Conservation (phyloP, 2,797 vertebrate genomes). For the Aphelocoma californica region DNA sequence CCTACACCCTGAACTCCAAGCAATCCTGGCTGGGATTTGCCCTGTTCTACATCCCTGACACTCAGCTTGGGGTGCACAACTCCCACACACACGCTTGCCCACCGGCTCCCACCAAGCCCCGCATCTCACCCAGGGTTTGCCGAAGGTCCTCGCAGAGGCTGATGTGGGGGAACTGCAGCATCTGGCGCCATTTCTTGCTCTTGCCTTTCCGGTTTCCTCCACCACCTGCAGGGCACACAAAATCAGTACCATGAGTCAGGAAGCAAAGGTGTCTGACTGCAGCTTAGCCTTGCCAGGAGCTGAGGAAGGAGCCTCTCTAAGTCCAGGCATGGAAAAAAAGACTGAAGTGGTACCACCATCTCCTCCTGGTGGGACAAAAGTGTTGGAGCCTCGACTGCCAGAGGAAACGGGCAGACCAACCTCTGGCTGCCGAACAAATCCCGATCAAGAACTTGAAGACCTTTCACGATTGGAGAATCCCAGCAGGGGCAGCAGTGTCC, state of each 20-base stretch:
- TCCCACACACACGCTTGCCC: accelerated
- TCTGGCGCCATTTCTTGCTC: constrained; percentile 99
- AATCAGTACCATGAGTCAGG: not conserved
- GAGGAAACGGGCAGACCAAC: not conserved
- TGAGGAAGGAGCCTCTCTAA: not conserved
- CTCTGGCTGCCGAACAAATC: not conserved
- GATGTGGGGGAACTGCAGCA: constrained; percentile 96
- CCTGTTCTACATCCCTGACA: accelerated
- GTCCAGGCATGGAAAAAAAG: not conserved
- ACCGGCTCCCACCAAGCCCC: accelerated
- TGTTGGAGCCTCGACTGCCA: not conserved
- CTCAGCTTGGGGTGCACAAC: not conserved
- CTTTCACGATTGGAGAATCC: not conserved
- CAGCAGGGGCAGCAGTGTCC: not conserved
- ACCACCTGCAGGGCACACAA: constrained; percentile 81
- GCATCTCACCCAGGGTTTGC: constrained; percentile 82
- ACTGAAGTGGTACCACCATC: accelerated
- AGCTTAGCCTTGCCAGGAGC: not conserved
- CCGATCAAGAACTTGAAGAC: not conserved
- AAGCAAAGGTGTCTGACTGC: not conserved
- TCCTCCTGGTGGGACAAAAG: not conserved
- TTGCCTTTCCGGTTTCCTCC: constrained; percentile 96
- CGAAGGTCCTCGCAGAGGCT: constrained; percentile 95
- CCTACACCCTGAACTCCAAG: not conserved
- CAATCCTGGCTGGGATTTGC: not conserved